These are phyloP conservation scores for Trichacis sp. DNA, from an alignment of 2,888 invertebrate genomes.

Conservation along the genomic window DNA sequence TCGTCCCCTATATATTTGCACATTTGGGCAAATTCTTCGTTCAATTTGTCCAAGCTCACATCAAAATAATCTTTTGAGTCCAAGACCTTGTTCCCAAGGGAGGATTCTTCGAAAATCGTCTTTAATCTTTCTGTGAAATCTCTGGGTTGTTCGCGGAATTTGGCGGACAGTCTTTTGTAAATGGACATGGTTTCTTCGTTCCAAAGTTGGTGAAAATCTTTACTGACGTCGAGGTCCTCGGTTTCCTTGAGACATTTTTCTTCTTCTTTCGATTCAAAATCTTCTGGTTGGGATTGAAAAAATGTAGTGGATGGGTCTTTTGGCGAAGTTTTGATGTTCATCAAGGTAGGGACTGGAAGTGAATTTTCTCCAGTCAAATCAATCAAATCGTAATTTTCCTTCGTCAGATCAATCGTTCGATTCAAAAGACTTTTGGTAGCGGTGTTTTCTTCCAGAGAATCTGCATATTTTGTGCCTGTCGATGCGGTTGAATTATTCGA, in stretches of 20 bases:
- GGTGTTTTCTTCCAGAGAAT: slow-evolving; percentile 1
- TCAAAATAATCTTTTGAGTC: slow-evolving; percentile 40
- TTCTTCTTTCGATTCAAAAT: not conserved
- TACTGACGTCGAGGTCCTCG: not conserved
- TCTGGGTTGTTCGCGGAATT: slow-evolving; percentile 51
- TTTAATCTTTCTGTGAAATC: slow-evolving; percentile 57
- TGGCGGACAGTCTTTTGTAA: slow-evolving; percentile 50
- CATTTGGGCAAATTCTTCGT: slow-evolving; percentile 56
- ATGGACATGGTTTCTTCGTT: slow-evolving; percentile 27
- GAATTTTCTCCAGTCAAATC: slow-evolving; percentile 13
- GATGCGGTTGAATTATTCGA: not conserved
- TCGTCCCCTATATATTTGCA: slow-evolving; percentile 62
- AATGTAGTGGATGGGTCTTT: slow-evolving; percentile 4
- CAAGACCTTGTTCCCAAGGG: slow-evolving; percentile 38
- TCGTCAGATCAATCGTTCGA: slow-evolving; percentile 16
- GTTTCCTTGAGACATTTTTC: not conserved
- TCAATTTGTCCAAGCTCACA: slow-evolving; percentile 48
- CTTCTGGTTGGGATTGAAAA: not conserved
- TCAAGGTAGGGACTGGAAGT: no score
- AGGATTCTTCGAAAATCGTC: slow-evolving; percentile 60
- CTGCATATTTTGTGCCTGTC: not conserved
- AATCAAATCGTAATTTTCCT: not conserved
- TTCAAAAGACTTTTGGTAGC: slow-evolving; percentile 9
- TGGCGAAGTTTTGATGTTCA: not conserved
- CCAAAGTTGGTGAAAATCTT: not conserved